Evolutionary conservation across 2,113 vertebrate genomes (phyloP), one percentile per base, ranked within the genome.

Genomic region (Hymenochirus boettgeri): DNA sequence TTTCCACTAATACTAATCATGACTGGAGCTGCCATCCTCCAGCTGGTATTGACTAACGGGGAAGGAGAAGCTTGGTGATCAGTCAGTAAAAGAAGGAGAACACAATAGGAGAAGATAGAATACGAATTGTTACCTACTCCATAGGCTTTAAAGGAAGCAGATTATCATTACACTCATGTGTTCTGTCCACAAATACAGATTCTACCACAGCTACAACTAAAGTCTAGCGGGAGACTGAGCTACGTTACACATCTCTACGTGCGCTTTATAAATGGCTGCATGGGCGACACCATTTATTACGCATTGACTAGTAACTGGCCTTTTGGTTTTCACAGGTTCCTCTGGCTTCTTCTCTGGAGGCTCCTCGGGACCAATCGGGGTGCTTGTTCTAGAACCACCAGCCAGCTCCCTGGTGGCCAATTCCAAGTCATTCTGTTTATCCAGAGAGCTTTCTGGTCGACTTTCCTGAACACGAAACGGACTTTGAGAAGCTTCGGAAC

Each of bases 201-300:
- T 39, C 37, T 22, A 23, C 21, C 23, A n/a, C 31, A 59, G 33
- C 57, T 60, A 66, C n/a, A 5, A 18, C 56, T 59, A 67, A 17
- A 33, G 8, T 13, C 33, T 24, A 39, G n/a, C 24, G 2, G 10
- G 17, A 15, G 47, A 61, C 3, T 57, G 39, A 58, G 18, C 75
- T 76, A 77, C 53, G 27, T 52, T 7, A 57, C 72, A 83, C 51
- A 23, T 69, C 64, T 42, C 56, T 65, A 74, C 25, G 47, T 53
- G 7, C 77, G 86, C 88, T 91, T 94, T 79, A 95, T 95, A 95
- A 97, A 96, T 94, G 89, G 85, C 77, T 45, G 66, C 51, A 74
- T 55, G 12, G 53, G 69, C 10, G 51, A 71, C 74, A 71, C 90
- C 90, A 96, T 95, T 97, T 95, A 98, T 93, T 84, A 94, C 92